Evolutionary conservation across 37 sponge, comb jelly and placozoan species (phyloP).

Genomic region (Haliclona indistincta): DNA sequence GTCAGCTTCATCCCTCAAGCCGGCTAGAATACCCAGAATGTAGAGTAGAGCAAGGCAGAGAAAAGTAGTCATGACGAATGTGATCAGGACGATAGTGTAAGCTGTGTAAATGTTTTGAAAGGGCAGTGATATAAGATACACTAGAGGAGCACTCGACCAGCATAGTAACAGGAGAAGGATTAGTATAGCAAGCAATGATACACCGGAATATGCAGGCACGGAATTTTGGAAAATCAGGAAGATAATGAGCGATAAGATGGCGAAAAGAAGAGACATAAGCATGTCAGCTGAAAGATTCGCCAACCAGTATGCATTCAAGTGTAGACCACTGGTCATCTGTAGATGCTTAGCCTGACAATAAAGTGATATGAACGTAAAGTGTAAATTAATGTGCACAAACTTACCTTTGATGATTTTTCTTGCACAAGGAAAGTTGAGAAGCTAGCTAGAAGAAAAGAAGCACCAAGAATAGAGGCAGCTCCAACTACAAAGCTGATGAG

Average conservation of each 20-base stretch:
- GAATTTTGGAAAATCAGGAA: constrained; percentile 7
- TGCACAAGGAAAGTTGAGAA: constrained; percentile 6
- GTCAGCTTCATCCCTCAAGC: neutral
- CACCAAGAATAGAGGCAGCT: neutral
- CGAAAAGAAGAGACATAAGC: neutral
- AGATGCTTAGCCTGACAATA: constrained; percentile 87
- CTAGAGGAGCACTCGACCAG: neutral
- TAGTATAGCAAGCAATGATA: neutral
- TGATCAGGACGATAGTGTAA: neutral
- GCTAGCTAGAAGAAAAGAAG: constrained; percentile 4
- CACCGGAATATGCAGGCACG: neutral
- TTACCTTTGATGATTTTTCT: constrained; percentile 19
- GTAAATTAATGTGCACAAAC: neutral
- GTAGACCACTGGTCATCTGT: constrained; percentile 92
- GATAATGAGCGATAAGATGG: neutral
- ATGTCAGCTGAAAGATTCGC: constrained; percentile 8
- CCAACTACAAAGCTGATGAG: constrained; percentile 1
- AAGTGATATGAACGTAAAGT: neutral
- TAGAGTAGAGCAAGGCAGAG: neutral
- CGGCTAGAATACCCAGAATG: neutral
- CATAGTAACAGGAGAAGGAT: neutral
- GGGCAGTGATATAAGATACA: constrained; percentile 1
- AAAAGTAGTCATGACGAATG: neutral
- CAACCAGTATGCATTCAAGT: constrained; percentile 34
- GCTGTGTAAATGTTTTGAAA: constrained; percentile 1